A percentile compares a stretch with the other conserved stretches of the same genome.
phyloP scores from a whole-genome alignment of 1,140 invertebrate genomes.

The Solenopsis invicta region DNA sequence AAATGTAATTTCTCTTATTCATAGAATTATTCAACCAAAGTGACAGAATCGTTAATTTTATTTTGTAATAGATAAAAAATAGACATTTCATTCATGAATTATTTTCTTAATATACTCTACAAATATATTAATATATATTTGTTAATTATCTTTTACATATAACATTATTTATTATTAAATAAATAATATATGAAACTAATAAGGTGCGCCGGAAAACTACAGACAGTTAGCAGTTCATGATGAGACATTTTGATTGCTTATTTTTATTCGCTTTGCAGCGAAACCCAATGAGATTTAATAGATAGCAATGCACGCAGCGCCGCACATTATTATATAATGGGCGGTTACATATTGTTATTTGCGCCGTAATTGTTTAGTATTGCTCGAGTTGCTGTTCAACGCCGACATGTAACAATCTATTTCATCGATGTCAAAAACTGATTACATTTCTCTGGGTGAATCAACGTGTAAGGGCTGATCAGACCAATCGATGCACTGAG shows the following conservation, averaged over 20 bases:
- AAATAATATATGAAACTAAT: background rate
- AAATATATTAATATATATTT: background rate
- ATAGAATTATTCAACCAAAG: background rate
- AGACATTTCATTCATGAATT: background rate
- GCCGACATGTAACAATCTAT: conserved; percentile 1
- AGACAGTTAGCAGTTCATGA: background rate
- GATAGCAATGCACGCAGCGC: background rate
- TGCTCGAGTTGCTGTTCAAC: background rate
- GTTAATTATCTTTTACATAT: background rate
- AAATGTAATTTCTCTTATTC: background rate
- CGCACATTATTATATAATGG: background rate
- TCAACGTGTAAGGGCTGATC: background rate
- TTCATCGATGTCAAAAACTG: conserved; percentile 1
- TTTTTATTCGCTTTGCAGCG: background rate
- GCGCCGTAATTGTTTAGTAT: conserved; percentile 7
- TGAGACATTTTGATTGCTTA: conserved; percentile 7
- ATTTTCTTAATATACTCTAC: background rate
- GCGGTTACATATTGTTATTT: background rate
- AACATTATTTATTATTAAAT: conserved; percentile 10
- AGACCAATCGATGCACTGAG: background rate
- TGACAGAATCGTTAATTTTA: background rate
- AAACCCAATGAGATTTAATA: conserved; percentile 25
- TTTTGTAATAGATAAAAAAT: background rate
- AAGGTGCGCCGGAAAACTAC: background rate
- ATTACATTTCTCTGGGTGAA: background rate